Conservation (phyloP, 2,797 vertebrate genomes). For the Sciaenops ocellatus region DNA sequence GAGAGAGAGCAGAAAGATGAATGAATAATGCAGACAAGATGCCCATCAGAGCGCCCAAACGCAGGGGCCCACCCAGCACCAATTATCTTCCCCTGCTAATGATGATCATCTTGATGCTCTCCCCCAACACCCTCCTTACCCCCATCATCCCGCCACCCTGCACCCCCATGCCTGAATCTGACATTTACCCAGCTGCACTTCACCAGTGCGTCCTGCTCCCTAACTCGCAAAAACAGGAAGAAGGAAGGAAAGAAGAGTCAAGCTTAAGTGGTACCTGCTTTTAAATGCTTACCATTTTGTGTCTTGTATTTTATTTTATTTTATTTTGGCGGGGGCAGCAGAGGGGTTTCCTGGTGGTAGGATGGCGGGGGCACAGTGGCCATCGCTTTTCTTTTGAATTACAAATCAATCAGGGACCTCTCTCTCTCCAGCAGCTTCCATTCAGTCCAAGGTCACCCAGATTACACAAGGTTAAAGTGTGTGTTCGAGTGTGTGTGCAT, state of each 20-base stretch:
- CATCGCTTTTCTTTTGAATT: constrained; percentile 89
- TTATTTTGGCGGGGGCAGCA: constrained; percentile 5
- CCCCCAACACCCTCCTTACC: constrained; percentile 22
- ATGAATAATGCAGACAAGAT: constrained; percentile 88
- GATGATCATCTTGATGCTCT: constrained; percentile 74
- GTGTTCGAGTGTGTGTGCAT: constrained; percentile 49
- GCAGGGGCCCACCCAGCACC: constrained; percentile 73
- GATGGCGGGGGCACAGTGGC: constrained; percentile 65
- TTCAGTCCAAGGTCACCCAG: constrained; percentile 92
- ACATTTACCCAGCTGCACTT: constrained; percentile 74
- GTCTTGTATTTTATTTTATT: constrained; percentile 60
- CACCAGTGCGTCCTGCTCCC: not conserved
- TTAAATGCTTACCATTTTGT: constrained; percentile 52
- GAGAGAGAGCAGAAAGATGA: constrained; percentile 53
- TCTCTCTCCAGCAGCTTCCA: constrained; percentile 69
- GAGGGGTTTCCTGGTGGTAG: constrained; percentile 2
- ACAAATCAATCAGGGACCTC: constrained; percentile 94
- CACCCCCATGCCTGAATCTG: constrained; percentile 58
- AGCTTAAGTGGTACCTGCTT: constrained; percentile 45
- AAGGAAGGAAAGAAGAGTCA: not conserved
- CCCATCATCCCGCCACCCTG: not conserved
- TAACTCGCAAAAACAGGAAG: constrained; percentile 11
- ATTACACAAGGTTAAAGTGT: constrained; percentile 94
- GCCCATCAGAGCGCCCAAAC: constrained; percentile 82
- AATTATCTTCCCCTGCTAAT: constrained; percentile 85